Base-by-base conservation (phyloP, 2,888 invertebrate genomes). In the Nemotelus pantherinus region DNA sequence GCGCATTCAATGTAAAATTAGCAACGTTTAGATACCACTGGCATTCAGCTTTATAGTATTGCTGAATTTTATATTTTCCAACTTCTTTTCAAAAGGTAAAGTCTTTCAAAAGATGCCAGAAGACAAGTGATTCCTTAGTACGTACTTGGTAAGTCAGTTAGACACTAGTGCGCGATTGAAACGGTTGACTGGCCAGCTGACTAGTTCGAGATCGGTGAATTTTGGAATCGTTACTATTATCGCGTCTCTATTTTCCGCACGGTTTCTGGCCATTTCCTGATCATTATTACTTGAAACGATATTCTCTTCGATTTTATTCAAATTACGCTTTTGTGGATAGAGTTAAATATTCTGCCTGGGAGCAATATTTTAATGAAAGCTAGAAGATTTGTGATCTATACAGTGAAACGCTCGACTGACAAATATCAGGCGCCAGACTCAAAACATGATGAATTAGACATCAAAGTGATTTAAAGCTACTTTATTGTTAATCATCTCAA, bases 61-160 rank as follows among this genome's bases (percentile, higher is more conserved):
- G 65, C 65, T 65, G 65, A 65, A 45, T 45, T 44, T 45, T 45
- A 65, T 65, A 9, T 71, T 71, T 55, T 55, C 53, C 55, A 57
- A 55, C 43, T 6, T 48, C 25, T 63, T 63, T 9, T 63, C 25
- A 39, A 6, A 41, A 55, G 44, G 55, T 43, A 71, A 6, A n/a
- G 43, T 41, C n/a, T 68, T 50, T 10, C 39, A 25, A 57, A 41
- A 6, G 50, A 48, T 68, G 50, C 41, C 50, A 39, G 7, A 47
- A 47, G 47, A 47, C 9, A 44, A 65, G 39, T 43, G 68, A 48
- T 25, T 68, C 48, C 65, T 65, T 65, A 5, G n/a, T 43, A 63
- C 25, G 25, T 25, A 25, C 25, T 25, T 25, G 63, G 9, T 65
- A 9, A 25, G 65, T 68, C 50, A 68, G 68, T 68, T 39, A n/a